Percentiles rank a stretch among this genome's conserved stretches.
Conservation (phyloP, 92 coral and sea anemone species). For the Parazoanthus swiftii region DNA sequence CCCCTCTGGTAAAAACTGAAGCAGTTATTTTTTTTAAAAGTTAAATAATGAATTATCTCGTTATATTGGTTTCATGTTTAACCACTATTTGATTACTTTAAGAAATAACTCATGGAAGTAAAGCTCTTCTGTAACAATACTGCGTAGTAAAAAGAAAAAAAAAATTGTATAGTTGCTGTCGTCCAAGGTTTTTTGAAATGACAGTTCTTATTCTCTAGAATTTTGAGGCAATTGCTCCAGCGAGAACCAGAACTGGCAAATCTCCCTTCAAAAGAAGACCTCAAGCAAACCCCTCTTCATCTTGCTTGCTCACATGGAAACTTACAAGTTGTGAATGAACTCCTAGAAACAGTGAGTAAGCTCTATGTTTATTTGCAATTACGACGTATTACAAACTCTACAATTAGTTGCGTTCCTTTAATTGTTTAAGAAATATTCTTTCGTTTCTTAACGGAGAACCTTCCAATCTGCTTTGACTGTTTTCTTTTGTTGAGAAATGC, state of each 20-base stretch:
- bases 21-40: too few species aligned
- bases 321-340: conserved; percentile 1
- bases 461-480: not conserved
- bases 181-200: not conserved
- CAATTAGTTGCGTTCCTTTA: not conserved
- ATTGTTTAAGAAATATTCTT: not conserved
- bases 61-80: too few species aligned
- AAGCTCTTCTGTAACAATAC: not conserved
- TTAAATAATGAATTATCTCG: too few species aligned
- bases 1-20: too few species aligned
- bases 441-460: not conserved
- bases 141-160: not conserved
- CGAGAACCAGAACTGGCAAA: not conserved
- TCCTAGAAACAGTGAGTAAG: not conserved
- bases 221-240: conserved; percentile 17
- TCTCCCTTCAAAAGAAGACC: not conserved
- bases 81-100: too few species aligned
- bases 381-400: not conserved
- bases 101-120: too few species aligned
- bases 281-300: conserved; percentile 6
- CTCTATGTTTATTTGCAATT: not conserved
- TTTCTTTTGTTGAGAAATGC: not conserved
- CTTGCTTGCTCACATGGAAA: not conserved
- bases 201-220: not conserved
- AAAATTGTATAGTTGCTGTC: too few species aligned